A percentile compares a stretch with the other conserved stretches of the same genome.
These are phyloP conservation scores for Monodelphis domestica DNA, from an alignment of 2,797 vertebrate genomes.

Conservation along the genomic window DNA sequence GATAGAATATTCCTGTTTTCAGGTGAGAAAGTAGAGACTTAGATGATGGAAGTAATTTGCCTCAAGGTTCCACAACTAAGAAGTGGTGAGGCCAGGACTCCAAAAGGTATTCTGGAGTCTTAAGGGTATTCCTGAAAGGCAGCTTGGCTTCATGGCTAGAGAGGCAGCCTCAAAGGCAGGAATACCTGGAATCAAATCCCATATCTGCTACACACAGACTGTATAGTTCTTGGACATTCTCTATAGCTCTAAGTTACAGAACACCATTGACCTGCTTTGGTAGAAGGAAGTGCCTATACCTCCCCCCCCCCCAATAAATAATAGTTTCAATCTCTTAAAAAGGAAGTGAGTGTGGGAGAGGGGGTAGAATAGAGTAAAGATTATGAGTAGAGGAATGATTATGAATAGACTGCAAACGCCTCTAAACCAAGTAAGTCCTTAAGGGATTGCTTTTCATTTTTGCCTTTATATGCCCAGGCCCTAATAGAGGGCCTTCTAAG, in stretches of 20 bases:
- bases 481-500: neutral
- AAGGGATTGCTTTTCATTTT: neutral
- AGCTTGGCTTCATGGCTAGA: neutral
- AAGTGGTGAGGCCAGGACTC: constrained; percentile 12
- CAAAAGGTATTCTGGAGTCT: neutral
- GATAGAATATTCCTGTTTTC: constrained; percentile 30
- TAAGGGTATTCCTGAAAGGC: neutral
- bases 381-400: neutral
- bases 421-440: neutral
- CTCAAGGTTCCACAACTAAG: neutral
- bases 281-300: no score
- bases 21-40: constrained; percentile 41
- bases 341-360: neutral
- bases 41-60: constrained; percentile 39
- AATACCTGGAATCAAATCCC: neutral
- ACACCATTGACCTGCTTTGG: neutral
- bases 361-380: neutral
- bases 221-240: neutral
- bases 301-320: neutral
- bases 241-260: neutral
- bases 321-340: neutral
- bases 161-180: neutral
- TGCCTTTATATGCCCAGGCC: neutral
- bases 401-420: neutral
- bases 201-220: neutral